phyloP scores from a whole-genome alignment of 30 jellyfish, hydroid and myxozoan species.

The Pelagia noctiluca region DNA sequence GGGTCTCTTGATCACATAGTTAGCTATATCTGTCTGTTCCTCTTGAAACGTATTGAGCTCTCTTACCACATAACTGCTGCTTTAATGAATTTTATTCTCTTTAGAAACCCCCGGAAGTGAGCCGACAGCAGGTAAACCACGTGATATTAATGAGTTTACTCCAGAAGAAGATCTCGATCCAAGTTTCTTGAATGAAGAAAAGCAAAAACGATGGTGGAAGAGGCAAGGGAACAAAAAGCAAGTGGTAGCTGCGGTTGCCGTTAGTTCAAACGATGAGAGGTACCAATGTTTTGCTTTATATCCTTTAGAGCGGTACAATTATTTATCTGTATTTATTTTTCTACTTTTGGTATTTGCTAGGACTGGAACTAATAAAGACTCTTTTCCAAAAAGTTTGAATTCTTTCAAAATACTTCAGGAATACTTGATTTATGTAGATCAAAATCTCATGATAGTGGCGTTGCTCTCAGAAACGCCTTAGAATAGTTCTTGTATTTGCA shows the following conservation, averaged over 20 bases:
- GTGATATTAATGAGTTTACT: constrained; percentile 58
- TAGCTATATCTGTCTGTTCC: too few species aligned
- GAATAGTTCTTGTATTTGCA: too few species aligned
- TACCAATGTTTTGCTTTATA: not conserved
- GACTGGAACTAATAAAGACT: too few species aligned
- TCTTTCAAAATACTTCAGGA: too few species aligned
- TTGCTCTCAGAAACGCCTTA: too few species aligned
- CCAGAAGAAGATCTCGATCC: constrained; percentile 72
- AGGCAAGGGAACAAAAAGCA: constrained; percentile 40
- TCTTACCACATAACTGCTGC: too few species aligned
- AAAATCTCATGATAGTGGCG: too few species aligned
- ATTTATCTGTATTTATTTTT: not conserved
- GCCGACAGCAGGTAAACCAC: not conserved
- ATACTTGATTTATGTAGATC: too few species aligned
- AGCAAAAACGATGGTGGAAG: constrained; percentile 61
- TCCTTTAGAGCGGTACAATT: not conserved
- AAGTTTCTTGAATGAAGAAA: constrained; percentile 59
- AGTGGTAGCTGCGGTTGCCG: constrained; percentile 28
- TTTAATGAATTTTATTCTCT: too few species aligned
- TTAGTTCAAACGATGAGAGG: constrained; percentile 75
- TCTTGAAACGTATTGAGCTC: not conserved
- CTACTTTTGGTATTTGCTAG: not conserved
- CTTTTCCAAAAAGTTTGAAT: too few species aligned
- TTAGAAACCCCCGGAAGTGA: constrained; percentile 8
- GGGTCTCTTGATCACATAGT: too few species aligned